phyloP scores from a whole-genome alignment of 2,888 invertebrate species.

The Hemicrepidius hirtus region DNA sequence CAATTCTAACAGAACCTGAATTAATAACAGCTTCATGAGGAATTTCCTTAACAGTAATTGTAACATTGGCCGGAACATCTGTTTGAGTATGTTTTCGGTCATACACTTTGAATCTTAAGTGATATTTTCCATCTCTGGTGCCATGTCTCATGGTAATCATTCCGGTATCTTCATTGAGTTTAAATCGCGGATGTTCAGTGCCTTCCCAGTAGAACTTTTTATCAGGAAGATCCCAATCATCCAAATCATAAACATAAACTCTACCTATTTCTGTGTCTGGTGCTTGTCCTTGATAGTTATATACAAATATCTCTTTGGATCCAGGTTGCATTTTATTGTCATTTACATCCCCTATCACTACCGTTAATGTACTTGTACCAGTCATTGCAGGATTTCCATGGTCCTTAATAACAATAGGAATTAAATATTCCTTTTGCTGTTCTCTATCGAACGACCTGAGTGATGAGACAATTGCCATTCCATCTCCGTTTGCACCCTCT shows the following conservation, averaged over 20 bases:
- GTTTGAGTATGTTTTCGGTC: slow-evolving; percentile 96
- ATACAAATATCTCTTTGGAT: slow-evolving; percentile 96
- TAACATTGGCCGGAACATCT: slow-evolving; percentile 97
- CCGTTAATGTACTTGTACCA: slow-evolving; percentile 95
- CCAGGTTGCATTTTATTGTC: slow-evolving; percentile 99
- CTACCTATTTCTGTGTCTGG: slow-evolving; percentile 93
- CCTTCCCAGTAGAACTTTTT: slow-evolving; percentile 98
- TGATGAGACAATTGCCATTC: slow-evolving; percentile 98
- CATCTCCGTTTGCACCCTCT: slow-evolving; percentile 98
- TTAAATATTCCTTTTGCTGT: slow-evolving; percentile 95
- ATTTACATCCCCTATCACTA: slow-evolving; percentile 98
- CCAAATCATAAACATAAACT: slow-evolving; percentile 97
- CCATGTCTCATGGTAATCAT: slow-evolving; percentile 97
- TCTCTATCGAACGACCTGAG: slow-evolving; percentile 95
- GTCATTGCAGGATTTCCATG: slow-evolving; percentile 97
- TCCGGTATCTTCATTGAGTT: slow-evolving; percentile 92
- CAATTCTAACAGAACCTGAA: slow-evolving; percentile 94
- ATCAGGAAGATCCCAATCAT: slow-evolving; percentile 99
- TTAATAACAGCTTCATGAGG: slow-evolving; percentile 96
- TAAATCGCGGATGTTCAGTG: slow-evolving; percentile 89
- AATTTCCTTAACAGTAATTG: slow-evolving; percentile 94
- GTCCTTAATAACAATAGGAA: slow-evolving; percentile 98
- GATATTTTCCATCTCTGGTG: slow-evolving; percentile 90
- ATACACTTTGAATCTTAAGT: slow-evolving; percentile 89
- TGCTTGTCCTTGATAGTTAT: slow-evolving; percentile 95